Percentiles rank a stretch among this genome's conserved stretches.
Conservation (phyloP, 2,888 invertebrate species). For the Ennomos quercinarius region DNA sequence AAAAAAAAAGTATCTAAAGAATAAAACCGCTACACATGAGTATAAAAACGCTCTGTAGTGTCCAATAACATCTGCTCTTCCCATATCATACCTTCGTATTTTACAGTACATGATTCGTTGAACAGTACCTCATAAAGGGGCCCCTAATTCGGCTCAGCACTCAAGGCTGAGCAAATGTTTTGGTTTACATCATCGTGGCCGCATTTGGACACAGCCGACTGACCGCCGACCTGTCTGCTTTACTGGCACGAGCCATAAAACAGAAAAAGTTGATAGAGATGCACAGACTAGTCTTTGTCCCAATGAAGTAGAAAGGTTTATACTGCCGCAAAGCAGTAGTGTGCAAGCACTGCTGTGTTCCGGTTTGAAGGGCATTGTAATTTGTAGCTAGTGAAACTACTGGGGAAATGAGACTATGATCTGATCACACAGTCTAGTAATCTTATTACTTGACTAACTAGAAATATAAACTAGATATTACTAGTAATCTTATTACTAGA, state of each 20-base stretch:
- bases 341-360: too few relatives aligned
- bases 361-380: too few relatives aligned
- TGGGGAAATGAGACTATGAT: too few relatives aligned
- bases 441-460: too few relatives aligned
- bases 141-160: constrained; percentile 50
- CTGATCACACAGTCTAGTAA: too few relatives aligned
- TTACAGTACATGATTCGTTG: constrained; percentile 32
- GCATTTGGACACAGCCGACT: constrained; percentile 57
- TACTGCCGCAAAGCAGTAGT: too few relatives aligned
- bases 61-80: constrained; percentile 22
- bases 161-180: constrained; percentile 65
- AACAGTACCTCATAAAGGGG: constrained; percentile 51
- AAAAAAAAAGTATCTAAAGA: neutral
- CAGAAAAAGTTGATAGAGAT: constrained; percentile 11
- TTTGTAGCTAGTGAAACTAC: too few relatives aligned
- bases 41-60: constrained; percentile 15
- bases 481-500: too few relatives aligned
- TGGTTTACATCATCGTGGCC: constrained; percentile 64
- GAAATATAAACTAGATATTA: too few relatives aligned
- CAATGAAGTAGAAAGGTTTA: too few relatives aligned
- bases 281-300: neutral
- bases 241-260: constrained; percentile 23
- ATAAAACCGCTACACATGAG: neutral
- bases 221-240: constrained; percentile 47
- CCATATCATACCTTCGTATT: constrained; percentile 21